Evolutionary conservation across 1,140 invertebrate genomes (phyloP).

Genomic region (Diorhabda sublineata): DNA sequence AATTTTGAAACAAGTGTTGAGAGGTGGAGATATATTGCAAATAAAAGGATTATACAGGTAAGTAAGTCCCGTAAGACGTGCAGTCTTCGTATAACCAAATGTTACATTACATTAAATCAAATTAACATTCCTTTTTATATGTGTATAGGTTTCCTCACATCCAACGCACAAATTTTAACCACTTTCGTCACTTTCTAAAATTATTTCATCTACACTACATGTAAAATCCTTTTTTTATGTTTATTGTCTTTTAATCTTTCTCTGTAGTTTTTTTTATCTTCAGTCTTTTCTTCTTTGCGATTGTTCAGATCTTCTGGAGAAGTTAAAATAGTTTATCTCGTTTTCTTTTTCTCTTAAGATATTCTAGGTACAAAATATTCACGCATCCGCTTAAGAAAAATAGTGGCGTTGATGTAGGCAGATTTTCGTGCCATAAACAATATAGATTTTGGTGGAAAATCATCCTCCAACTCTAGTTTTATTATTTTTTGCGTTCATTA

Average conservation of each 20-base stretch:
- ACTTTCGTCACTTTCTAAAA: constrained; percentile 4
- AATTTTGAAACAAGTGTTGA: constrained; percentile 70
- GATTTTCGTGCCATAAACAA: constrained; percentile 45
- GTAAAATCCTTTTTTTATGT: neutral
- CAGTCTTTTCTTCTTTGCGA: constrained; percentile 5
- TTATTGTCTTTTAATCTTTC: neutral
- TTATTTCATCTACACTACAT: neutral
- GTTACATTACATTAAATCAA: neutral
- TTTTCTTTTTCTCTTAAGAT: constrained; percentile 30
- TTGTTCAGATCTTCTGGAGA: constrained; percentile 4
- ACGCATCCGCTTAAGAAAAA: constrained; percentile 44
- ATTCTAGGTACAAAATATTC: constrained; percentile 40
- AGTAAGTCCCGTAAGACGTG: neutral
- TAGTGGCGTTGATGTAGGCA: constrained; percentile 40
- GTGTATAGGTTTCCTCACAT: neutral
- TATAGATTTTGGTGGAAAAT: constrained; percentile 38
- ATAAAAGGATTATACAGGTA: constrained; percentile 66
- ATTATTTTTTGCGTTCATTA: constrained; percentile 44
- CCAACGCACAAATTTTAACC: no score
- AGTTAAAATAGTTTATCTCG: constrained; percentile 5
- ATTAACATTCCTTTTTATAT: constrained; percentile 5
- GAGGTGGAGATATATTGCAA: constrained; percentile 73
- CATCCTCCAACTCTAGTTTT: constrained; percentile 42
- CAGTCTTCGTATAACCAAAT: neutral
- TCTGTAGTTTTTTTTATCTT: constrained; percentile 4